Conservation (phyloP, 1,140 invertebrate genomes). For the Drosophila bifasciata region DNA sequence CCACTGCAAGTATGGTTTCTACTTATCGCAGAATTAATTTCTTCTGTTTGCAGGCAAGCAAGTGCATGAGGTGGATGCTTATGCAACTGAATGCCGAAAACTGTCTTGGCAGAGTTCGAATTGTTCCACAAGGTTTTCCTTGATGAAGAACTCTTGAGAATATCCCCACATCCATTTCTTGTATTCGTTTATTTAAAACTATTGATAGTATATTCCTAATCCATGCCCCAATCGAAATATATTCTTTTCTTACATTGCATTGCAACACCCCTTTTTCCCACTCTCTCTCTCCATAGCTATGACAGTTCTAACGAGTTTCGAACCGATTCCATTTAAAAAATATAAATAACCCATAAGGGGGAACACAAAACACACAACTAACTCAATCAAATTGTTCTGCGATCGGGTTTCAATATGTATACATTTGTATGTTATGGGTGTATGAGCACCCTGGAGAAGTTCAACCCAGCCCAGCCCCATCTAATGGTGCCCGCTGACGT, state of each 20-base stretch:
- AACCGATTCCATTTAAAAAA: conserved; percentile 57
- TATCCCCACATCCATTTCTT: no score
- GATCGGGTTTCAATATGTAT: conserved; percentile 74
- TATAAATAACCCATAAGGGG: conserved; percentile 59
- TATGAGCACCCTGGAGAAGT: conserved; percentile 3
- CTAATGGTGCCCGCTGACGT: conserved; percentile 1
- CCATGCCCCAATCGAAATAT: conserved; percentile 1
- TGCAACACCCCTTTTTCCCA: not conserved
- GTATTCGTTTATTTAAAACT: no score
- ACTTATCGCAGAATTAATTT: not conserved
- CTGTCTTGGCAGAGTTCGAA: no score
- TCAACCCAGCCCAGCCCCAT: no score
- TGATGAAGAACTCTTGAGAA: no score
- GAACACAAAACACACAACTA: conserved; percentile 40
- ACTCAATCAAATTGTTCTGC: conserved; percentile 72
- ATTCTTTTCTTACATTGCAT: not conserved
- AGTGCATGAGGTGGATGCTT: no score
- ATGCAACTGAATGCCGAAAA: no score
- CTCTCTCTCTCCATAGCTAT: not conserved
- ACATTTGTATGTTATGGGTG: conserved; percentile 4
- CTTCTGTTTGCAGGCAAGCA: no score
- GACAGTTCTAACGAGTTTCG: conserved; percentile 61
- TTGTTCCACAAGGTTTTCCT: not conserved
- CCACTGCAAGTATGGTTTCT: not conserved
- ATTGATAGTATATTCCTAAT: conserved; percentile 3